These are phyloP conservation scores for Ophonus ardosiacus DNA, from an alignment of 2,888 invertebrate genomes.

Conservation along the genomic window DNA sequence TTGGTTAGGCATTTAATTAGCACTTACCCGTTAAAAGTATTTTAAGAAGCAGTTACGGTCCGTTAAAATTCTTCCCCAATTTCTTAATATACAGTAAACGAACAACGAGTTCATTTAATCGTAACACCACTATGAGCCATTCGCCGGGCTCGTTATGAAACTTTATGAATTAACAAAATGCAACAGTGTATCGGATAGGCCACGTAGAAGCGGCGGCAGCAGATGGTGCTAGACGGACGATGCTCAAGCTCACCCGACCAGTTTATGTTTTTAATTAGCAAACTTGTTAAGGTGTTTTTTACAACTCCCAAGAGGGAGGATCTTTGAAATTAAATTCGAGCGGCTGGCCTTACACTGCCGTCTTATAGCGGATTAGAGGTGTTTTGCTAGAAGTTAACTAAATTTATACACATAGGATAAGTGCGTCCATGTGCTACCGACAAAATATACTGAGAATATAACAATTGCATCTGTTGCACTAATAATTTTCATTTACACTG, in stretches of 20 bases:
- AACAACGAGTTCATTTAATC: slow-evolving; percentile 43
- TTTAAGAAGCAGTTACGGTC: slow-evolving; percentile 14
- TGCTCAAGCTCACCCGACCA: slow-evolving; percentile 29
- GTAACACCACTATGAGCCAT: slow-evolving; percentile 43
- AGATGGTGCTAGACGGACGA: slow-evolving; percentile 1
- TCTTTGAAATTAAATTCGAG: slow-evolving; percentile 34
- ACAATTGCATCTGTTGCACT: not conserved
- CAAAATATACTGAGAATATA: not conserved
- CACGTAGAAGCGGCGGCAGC: not conserved
- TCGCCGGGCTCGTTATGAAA: slow-evolving; percentile 48
- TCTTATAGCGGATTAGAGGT: not conserved
- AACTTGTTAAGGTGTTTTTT: slow-evolving; percentile 62
- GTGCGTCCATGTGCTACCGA: not conserved
- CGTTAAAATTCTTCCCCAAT: slow-evolving; percentile 25
- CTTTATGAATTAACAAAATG: slow-evolving; percentile 56
- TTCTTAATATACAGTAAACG: slow-evolving; percentile 44
- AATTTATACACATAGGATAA: not conserved
- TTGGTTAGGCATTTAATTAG: slow-evolving; percentile 26
- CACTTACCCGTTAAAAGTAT: slow-evolving; percentile 30
- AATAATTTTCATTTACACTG: not conserved
- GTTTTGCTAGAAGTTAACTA: not conserved
- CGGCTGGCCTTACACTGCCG: not conserved
- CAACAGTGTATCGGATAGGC: slow-evolving; percentile 49
- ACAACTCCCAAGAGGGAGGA: slow-evolving; percentile 48
- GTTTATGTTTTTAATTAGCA: slow-evolving; percentile 63